Base-by-base conservation (phyloP, 2,113 vertebrate species). In the Eptesicus fuscus region DNA sequence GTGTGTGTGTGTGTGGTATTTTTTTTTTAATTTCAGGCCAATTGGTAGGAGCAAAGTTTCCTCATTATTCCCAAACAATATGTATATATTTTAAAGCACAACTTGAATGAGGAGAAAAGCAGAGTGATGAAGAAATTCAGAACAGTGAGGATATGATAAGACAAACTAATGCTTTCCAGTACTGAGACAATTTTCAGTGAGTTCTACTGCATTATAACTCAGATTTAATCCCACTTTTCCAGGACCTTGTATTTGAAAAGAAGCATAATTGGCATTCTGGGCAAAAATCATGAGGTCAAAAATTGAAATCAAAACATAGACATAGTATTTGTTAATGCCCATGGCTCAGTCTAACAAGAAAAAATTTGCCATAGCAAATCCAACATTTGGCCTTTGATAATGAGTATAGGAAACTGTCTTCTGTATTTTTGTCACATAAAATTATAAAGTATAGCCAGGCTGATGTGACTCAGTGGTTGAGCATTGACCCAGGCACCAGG, bases 21-120 rank as follows among this genome's bases (percentile, higher is more conserved):
- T 53, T 25, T 61, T 28, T 97, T 70, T 98, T 96, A 97, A 82
- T 97, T 98, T 97, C 56, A 96, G 97, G 95, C 96, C 96, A 98
- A 97, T 96, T 97, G 91, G 93, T 8, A 25, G 93, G 78, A 98
- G 94, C 70, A 97, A 96, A 98, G 95, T 98, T 97, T 97, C 96
- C 94, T 97, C 86, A 97, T 98, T 98, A 96, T 96, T 97, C 93
- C 83, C 95, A 96, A 96, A 97, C 77, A 94, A 63, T 83, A 83
- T 37, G 23, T 11, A 63, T 78, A 63, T 40, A 84, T 44, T 96
- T 97, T 98, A 97, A 97, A 97, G 78, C 10, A 80, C 16, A 25
- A 35, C 53, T 83, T 84, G 83, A 94, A 96, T 79, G 9, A 97
- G 40, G 85, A 96, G 49, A 95, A 96, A 97, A 95, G 9, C 22